These are phyloP conservation scores for Coracopsis vasa DNA, from an alignment of 2,113 vertebrate genomes.

Conservation along the genomic window DNA sequence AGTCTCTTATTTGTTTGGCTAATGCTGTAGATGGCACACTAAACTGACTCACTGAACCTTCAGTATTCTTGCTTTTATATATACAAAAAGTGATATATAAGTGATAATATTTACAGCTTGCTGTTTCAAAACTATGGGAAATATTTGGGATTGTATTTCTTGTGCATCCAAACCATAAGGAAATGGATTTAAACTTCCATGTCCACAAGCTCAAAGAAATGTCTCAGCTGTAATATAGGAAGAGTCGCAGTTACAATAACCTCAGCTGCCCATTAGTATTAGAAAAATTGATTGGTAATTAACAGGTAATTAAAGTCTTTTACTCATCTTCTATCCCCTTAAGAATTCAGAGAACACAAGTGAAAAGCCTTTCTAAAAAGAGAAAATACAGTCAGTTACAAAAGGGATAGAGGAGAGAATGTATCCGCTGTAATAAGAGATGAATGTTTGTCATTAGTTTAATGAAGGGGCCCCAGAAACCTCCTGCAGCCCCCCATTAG, in stretches of 20 bases:
- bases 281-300: neutral
- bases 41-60: neutral
- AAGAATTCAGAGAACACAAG: neutral
- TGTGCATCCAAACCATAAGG: neutral
- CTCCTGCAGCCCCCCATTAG: slow-evolving; percentile 26
- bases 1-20: neutral
- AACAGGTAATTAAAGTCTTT: neutral
- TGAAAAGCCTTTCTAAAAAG: neutral
- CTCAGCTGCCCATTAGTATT: neutral
- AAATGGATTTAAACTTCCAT: neutral
- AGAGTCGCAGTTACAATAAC: neutral
- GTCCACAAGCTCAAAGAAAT: neutral
- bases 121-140: neutral
- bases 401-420: neutral
- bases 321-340: neutral
- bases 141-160: neutral
- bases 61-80: neutral
- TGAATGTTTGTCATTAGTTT: slow-evolving; percentile 44
- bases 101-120: neutral
- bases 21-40: neutral
- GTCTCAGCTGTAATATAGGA: neutral
- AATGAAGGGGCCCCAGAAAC: slow-evolving; percentile 33
- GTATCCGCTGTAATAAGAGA: slow-evolving; percentile 34
- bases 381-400: neutral
- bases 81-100: neutral